Percentiles rank a stretch among this genome's conserved stretches.
Evolutionary conservation across 1,140 invertebrate genomes (phyloP).

Genomic region (Pararge aegeria): DNA sequence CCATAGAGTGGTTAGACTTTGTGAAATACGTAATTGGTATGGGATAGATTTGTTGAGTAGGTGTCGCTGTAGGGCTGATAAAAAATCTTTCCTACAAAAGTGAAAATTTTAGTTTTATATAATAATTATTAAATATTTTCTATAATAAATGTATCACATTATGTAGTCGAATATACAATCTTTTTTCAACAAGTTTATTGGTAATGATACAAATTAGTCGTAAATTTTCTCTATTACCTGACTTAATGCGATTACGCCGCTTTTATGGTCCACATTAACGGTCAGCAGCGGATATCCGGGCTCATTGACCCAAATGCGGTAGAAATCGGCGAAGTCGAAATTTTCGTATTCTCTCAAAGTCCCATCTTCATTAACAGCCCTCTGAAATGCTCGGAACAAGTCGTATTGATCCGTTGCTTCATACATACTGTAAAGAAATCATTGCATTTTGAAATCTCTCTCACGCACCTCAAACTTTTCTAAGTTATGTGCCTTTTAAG

Average conservation of each 20-base stretch:
- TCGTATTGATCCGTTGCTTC: slow-evolving; percentile 81
- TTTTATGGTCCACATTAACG: slow-evolving; percentile 74
- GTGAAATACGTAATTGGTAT: slow-evolving; percentile 83
- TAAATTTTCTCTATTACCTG: too few species aligned
- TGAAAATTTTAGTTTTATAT: slow-evolving; percentile 3
- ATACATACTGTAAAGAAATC: slow-evolving; percentile 70
- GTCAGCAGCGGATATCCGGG: slow-evolving; percentile 87
- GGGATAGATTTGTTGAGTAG: slow-evolving; percentile 74
- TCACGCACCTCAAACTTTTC: too few species aligned
- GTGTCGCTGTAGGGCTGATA: slow-evolving; percentile 35
- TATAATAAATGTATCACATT: too few species aligned
- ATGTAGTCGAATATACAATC: too few species aligned
- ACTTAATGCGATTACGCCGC: slow-evolving; percentile 62
- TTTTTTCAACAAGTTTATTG: too few species aligned
- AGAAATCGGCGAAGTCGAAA: slow-evolving; percentile 60
- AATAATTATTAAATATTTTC: too few species aligned
- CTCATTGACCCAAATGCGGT: slow-evolving; percentile 82
- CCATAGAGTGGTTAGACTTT: slow-evolving; percentile 78
- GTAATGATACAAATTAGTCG: too few species aligned
- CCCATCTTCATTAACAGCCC: slow-evolving; percentile 65
- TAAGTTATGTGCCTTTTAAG: too few species aligned
- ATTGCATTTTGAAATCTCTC: not conserved
- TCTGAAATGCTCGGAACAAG: slow-evolving; percentile 82
- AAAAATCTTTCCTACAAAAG: slow-evolving; percentile 64
- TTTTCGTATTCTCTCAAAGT: slow-evolving; percentile 44